Conservation (phyloP, 2,888 invertebrate species). For the Caenorhabditis macrosperma region DNA sequence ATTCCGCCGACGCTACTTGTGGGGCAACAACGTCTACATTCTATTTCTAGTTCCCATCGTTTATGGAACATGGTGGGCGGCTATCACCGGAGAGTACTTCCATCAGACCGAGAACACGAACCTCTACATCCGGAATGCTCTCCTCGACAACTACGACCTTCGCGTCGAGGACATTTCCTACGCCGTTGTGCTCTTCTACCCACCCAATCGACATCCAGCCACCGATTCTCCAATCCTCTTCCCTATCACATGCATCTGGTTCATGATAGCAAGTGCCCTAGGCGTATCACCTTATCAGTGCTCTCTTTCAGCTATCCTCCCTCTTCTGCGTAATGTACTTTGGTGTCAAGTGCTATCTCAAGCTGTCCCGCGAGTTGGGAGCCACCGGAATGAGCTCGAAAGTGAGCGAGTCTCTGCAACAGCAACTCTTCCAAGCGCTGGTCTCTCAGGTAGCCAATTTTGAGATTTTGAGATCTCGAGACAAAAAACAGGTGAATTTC, state of each 20-base stretch:
- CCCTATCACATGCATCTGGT: conserved; percentile 5
- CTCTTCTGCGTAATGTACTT: conserved; percentile 1
- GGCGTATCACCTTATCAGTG: too few species aligned
- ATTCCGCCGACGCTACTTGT: background rate
- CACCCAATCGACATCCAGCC: background rate
- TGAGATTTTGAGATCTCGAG: background rate
- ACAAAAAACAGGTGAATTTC: background rate
- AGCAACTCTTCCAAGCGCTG: conserved; percentile 24
- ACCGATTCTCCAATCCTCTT: background rate
- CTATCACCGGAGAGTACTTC: background rate
- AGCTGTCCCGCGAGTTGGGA: background rate
- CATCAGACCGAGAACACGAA: background rate
- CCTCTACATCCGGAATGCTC: background rate
- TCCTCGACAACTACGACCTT: background rate
- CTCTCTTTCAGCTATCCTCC: background rate
- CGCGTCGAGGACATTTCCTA: conserved; percentile 4
- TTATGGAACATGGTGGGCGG: conserved; percentile 14
- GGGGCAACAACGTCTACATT: background rate
- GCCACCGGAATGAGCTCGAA: background rate
- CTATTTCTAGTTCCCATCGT: background rate
- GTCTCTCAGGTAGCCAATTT: background rate
- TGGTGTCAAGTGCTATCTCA: conserved; percentile 9
- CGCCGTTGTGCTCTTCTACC: background rate
- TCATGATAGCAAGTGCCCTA: conserved; percentile 13
- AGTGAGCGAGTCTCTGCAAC: conserved; percentile 3